Conservation (phyloP, 2,113 vertebrate species). For the Apteryx mantelli region DNA sequence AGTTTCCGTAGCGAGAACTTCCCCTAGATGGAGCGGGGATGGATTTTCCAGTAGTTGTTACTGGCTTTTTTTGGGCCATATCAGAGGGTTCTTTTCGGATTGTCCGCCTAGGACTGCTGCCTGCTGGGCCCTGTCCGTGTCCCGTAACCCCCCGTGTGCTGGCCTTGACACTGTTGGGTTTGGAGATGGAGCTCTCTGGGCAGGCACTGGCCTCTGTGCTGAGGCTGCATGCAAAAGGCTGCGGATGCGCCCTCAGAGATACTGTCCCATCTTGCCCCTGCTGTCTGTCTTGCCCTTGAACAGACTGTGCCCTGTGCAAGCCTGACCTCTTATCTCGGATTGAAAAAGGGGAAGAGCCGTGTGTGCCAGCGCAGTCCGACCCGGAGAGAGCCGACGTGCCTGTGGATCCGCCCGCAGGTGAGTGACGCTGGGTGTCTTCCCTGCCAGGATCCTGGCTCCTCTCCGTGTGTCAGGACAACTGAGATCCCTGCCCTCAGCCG, state of each 20-base stretch:
- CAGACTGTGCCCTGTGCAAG: slow-evolving; percentile 34
- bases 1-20: not conserved
- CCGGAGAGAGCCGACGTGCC: not conserved
- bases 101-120: not conserved
- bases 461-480: rapidly evolving
- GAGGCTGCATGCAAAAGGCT: not conserved
- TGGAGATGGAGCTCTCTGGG: not conserved
- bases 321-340: not conserved
- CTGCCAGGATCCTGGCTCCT: not conserved
- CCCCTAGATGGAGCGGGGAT: not conserved
- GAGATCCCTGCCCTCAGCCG: not conserved
- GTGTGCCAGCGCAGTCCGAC: rapidly evolving
- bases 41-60: not conserved
- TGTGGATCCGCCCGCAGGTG: not conserved
- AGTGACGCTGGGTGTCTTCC: not conserved
- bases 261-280: not conserved
- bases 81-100: not conserved
- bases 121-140: not conserved
- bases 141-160: rapidly evolving
- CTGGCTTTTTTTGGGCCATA: no score
- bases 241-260: not conserved
- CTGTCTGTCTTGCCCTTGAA: not conserved
- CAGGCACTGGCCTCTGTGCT: not conserved
- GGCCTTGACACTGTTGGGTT: rapidly evolving
- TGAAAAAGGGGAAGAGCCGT: not conserved